Evolutionary conservation across 64 coral and sea anemone species (phyloP).

Genomic region (Montipora capricornis): DNA sequence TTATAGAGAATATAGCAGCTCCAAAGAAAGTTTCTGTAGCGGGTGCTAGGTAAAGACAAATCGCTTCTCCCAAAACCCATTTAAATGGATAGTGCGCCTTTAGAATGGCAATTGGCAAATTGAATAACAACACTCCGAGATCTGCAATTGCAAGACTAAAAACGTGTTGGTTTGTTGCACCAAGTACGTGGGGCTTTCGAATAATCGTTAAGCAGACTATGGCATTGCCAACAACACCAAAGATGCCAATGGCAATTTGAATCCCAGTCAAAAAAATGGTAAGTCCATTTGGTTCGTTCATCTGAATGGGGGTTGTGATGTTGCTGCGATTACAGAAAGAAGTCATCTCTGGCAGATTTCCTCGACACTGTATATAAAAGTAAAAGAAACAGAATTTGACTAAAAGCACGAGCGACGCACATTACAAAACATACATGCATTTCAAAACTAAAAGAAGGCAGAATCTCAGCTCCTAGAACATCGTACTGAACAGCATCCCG

Average conservation of each 20-base stretch:
- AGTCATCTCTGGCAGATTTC: neutral
- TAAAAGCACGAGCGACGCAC: too few relatives aligned
- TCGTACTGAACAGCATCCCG: too few relatives aligned
- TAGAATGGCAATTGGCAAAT: slow-evolving; percentile 53
- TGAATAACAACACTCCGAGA: slow-evolving; percentile 45
- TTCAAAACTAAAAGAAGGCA: too few relatives aligned
- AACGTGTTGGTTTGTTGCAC: slow-evolving; percentile 29
- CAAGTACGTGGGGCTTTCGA: slow-evolving; percentile 27
- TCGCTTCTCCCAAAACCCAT: slow-evolving; percentile 21
- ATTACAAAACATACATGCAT: too few relatives aligned
- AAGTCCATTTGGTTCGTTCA: slow-evolving; percentile 19
- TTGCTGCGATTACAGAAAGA: neutral
- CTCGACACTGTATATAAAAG: neutral
- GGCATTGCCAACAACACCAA: slow-evolving; percentile 54
- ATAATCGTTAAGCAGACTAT: slow-evolving; percentile 50
- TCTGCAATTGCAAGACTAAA: slow-evolving; percentile 65
- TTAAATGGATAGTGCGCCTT: neutral
- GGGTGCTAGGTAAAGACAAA: slow-evolving; percentile 61
- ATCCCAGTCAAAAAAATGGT: slow-evolving; percentile 26
- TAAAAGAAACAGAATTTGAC: neutral
- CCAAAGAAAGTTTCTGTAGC: slow-evolving; percentile 64
- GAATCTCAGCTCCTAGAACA: too few relatives aligned
- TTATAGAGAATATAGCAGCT: slow-evolving; percentile 66
- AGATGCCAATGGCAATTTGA: slow-evolving; percentile 32
- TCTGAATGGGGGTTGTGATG: neutral